Conservation (phyloP, 2,888 invertebrate genomes). For the Patella caerulea region DNA sequence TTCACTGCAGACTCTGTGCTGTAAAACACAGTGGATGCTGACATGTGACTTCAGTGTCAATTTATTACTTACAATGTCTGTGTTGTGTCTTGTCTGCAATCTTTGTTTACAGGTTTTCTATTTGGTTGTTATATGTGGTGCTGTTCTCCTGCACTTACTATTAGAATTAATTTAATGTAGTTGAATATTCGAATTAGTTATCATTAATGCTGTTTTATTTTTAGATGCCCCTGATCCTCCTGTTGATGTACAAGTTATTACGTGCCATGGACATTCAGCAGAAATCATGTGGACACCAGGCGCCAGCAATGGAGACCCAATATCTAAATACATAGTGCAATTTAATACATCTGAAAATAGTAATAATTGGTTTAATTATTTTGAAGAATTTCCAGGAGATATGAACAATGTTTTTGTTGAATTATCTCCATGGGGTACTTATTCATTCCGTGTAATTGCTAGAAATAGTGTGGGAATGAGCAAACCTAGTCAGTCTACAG, state of each 20-base stretch:
- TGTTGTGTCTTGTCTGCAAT: no score
- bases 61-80: no score
- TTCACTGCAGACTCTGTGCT: no score
- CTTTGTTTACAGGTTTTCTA: no score
- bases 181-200: no score
- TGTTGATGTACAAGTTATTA: slow-evolving; percentile 74
- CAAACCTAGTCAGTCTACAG: slow-evolving; percentile 64
- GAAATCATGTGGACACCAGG: slow-evolving; percentile 82
- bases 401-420: slow-evolving; percentile 46
- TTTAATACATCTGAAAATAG: slow-evolving; percentile 95
- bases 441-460: slow-evolving; percentile 70
- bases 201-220: slow-evolving; percentile 19
- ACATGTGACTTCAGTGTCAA: no score
- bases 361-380: slow-evolving; percentile 81
- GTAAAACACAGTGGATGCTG: no score
- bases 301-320: slow-evolving; percentile 94
- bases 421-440: slow-evolving; percentile 67
- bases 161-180: no score
- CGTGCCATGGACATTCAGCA: slow-evolving; percentile 76
- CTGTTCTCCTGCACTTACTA: no score
- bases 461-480: slow-evolving; percentile 69
- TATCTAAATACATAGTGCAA: slow-evolving; percentile 89
- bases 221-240: slow-evolving; percentile 93
- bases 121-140: no score
- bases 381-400: slow-evolving; percentile 46